Base-by-base conservation (phyloP, 2,113 vertebrate species). In the Globicephala melas region DNA sequence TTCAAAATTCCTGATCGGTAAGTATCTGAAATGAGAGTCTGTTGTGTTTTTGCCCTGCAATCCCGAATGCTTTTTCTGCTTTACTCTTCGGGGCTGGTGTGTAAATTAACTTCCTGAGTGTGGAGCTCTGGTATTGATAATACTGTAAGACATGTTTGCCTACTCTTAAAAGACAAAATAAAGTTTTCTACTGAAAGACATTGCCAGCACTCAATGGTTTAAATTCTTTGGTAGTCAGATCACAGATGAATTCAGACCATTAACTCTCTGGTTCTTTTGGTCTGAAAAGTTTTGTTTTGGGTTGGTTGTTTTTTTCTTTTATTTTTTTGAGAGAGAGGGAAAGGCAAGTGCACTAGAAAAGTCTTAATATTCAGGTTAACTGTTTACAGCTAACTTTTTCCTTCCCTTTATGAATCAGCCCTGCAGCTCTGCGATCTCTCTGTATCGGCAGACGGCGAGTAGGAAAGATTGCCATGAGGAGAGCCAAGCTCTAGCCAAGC, bases 121-220 rank as follows among this genome's bases (percentile, higher is more conserved):
- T 98, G 97, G 95, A 97, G 95, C 71, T 95, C 96, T 98, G 95
- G 95, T 90, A 85, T 60, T 74, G 76, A 10, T 91, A 15, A 4
- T 74, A 60, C 38, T 97, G 97, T 97, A 70, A 96, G 53, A 70
- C 55, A 38, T 96, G 91, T 94, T 91, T 97, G 95, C 55, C 79
- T 83, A 67, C 96, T 96, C 93, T 31, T 96, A 26, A 97, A 95
- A 73, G 80, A 21, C 58, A 67, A 92, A 98, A 98, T 98, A 98
- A 98, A 98, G 25, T 94, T 96, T 98, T 95, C 97, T 55, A 96
- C 73, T 97, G 93, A 93, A 98, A 93, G 82, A 62, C 17, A 58
- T 41, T 33, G 82, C 98, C 90, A 97, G 86, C 89, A 38, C 67
- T 77, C 47, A 10, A 0, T 89, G 89, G 20, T 96, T 95, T 91